Percentiles rank a stretch among this genome's conserved stretches.
phyloP scores from a whole-genome alignment of 2,888 invertebrate genomes.

The Gari tellinella region DNA sequence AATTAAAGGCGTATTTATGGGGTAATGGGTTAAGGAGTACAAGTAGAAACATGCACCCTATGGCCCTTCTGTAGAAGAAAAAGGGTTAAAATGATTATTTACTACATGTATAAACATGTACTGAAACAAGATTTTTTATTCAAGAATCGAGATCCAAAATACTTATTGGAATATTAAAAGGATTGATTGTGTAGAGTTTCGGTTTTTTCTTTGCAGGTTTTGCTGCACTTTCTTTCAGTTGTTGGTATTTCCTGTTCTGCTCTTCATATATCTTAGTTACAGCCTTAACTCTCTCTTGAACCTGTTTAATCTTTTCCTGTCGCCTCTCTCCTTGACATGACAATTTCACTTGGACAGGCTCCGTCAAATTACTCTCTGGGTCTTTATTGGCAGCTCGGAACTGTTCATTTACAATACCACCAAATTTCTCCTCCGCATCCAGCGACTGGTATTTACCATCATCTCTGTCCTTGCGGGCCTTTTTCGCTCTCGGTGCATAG shows the following conservation, averaged over 20 bases:
- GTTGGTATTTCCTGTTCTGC: slow-evolving; percentile 14
- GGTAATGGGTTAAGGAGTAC: too few species aligned
- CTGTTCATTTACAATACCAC: too few species aligned
- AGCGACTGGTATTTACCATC: slow-evolving; percentile 40
- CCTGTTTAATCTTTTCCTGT: too few species aligned
- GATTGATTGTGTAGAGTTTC: slow-evolving; percentile 69
- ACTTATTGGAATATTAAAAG: slow-evolving; percentile 71
- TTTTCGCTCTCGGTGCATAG: slow-evolving; percentile 12
- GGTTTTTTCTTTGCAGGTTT: slow-evolving; percentile 57
- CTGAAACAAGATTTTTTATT: not conserved
- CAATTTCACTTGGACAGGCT: not conserved
- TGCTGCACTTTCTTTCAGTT: slow-evolving; percentile 2
- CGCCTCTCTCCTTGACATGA: not conserved
- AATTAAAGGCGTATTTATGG: too few species aligned
- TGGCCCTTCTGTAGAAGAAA: too few species aligned
- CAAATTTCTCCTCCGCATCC: too few species aligned
- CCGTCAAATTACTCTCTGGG: too few species aligned
- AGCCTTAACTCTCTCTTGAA: too few species aligned
- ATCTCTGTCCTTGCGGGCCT: slow-evolving; percentile 2
- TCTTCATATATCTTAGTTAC: not conserved
- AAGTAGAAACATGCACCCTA: too few species aligned
- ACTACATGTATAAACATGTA: too few species aligned
- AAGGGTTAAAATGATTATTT: not conserved
- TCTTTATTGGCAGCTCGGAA: too few species aligned
- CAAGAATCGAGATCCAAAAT: slow-evolving; percentile 52